Conservation (phyloP, 2,888 invertebrate species). For the Ichneumon xanthorius region DNA sequence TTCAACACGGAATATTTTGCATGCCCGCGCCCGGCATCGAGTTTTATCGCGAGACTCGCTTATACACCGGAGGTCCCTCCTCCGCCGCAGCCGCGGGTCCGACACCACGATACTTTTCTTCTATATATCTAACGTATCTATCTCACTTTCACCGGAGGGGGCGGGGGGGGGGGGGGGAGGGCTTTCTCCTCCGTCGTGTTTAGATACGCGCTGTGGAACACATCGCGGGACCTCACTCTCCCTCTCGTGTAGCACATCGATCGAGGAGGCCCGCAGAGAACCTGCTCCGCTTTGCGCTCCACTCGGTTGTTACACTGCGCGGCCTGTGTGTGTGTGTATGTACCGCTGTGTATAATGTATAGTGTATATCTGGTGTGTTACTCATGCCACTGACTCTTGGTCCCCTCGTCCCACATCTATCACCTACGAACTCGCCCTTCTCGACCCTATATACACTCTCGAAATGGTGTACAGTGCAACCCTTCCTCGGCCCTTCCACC, state of each 20-base stretch:
- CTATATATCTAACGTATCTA: conserved; percentile 47
- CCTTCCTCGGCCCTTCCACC: conserved; percentile 17
- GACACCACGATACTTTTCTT: conserved; percentile 12
- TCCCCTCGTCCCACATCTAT: background rate
- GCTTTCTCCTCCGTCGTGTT: conserved; percentile 64
- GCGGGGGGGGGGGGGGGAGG: too few species aligned
- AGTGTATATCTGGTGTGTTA: conserved; percentile 5
- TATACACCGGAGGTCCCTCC: background rate
- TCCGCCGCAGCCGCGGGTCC: background rate
- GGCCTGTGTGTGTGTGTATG: conserved; percentile 8
- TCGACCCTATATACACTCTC: background rate
- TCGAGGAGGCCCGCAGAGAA: conserved; percentile 59
- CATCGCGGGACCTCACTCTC: conserved; percentile 33
- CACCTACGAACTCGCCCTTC: conserved; percentile 1
- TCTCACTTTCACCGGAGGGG: conserved; percentile 42
- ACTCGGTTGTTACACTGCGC: conserved; percentile 2
- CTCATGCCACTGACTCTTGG: conserved; percentile 24
- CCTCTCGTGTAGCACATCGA: conserved; percentile 64
- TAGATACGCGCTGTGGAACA: conserved; percentile 66
- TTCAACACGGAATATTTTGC: conserved; percentile 81
- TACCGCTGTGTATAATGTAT: conserved; percentile 24
- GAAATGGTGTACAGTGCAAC: background rate
- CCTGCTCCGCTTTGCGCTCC: conserved; percentile 53
- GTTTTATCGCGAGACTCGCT: conserved; percentile 61
- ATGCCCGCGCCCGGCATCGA: conserved; percentile 67